phyloP scores from a whole-genome alignment of 2,797 vertebrate genomes.

The Clarias laeviceps region DNA sequence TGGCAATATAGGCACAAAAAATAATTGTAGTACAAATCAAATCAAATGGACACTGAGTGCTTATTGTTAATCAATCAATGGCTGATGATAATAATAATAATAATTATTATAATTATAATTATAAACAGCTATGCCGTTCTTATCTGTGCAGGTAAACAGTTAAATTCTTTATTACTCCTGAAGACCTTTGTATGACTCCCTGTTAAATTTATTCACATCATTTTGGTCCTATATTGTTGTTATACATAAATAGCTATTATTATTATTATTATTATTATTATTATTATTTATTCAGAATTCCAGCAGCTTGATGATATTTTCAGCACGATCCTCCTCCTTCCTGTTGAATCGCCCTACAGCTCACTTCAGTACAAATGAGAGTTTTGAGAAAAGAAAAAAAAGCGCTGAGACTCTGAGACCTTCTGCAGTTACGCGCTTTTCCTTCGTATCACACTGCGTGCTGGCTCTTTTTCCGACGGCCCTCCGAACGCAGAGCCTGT shows the following conservation, averaged over 20 bases:
- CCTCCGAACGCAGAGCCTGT: neutral
- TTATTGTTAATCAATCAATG: neutral
- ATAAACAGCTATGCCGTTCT: too few relatives aligned
- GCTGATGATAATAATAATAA: neutral
- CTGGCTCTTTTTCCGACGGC: neutral
- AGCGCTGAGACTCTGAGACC: neutral
- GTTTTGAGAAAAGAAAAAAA: neutral
- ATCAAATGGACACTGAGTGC: neutral
- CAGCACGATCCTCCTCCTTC: neutral
- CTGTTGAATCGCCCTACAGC: neutral
- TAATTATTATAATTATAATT: neutral
- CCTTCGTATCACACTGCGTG: too few relatives aligned
- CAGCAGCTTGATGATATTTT: neutral
- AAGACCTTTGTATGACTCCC: neutral
- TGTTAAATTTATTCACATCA: neutral
- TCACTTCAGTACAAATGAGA: neutral
- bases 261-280: neutral
- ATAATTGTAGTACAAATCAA: neutral
- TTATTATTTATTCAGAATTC: neutral
- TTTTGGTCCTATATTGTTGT: neutral
- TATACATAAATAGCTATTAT: neutral
- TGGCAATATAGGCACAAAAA: neutral
- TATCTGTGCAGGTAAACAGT: neutral
- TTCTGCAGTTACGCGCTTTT: neutral
- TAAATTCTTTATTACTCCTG: neutral